Base-by-base conservation (phyloP, 1,140 invertebrate genomes). In the Danaus plexippus region DNA sequence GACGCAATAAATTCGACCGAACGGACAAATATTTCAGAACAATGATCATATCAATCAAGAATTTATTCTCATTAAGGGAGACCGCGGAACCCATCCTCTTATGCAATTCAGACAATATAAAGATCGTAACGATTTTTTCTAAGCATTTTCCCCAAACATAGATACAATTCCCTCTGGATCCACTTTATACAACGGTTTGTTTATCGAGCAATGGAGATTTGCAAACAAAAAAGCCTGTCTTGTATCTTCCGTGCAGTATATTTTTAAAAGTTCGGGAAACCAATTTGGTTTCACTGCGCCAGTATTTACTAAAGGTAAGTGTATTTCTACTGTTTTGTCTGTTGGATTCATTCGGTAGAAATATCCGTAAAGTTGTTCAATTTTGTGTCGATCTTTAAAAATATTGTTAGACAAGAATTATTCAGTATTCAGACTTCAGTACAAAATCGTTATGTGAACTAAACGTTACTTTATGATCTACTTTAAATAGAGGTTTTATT, bases 101-200 rank as follows among this genome's bases (percentile, higher is more conserved):
- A 69, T 61, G 54, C 56, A 54, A 60, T 52, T 63, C 54, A 18
- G 61, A 67, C 53, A 59, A 64, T 63, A 70, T 63, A 51, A 57
- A 47, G 54, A 55, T 57, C 54, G 54, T 67, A 67, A 64, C 69
- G 59, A 66, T 75, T 72, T 70, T 62, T 66, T 75, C 63, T 70
- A 60, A 75, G 64, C 61, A 71, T 79, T 79, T 75, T 74, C 71
- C 69, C 73, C 69, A 66, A 77, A 73, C 59, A 73, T 64, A 73
- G 64, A 72, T 69, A 76, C 63, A 59, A 71, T 64, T 75, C 74
- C 74, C 67, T 56, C 57, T 59, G 72, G 66, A 74, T 66, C 67
- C 58, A 67, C 65, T 69, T 73, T 77, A 75, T 72, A 66, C 64
- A 69, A 75, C 63, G 62, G 70, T 75, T 73, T 77, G 71, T 75